These are phyloP conservation scores for Melanotaenia maccullochi DNA, from an alignment of 2,797 vertebrate genomes.

Conservation along the genomic window DNA sequence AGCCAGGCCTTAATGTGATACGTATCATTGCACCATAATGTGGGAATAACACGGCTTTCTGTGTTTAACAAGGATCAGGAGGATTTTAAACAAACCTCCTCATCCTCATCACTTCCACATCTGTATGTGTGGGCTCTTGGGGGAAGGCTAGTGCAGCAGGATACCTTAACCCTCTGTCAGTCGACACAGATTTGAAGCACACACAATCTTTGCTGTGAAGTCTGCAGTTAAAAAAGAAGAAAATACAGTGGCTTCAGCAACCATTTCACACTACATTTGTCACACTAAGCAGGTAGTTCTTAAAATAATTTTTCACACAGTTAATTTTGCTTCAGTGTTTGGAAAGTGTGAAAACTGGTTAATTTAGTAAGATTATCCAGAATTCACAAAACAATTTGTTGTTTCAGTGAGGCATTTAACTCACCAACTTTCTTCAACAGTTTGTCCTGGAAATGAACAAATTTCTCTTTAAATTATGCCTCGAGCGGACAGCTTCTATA, in stretches of 20 bases:
- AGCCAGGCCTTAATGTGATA: constrained; percentile 64
- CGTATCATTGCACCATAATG: constrained; percentile 67
- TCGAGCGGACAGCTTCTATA: background rate
- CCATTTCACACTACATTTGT: constrained; percentile 43
- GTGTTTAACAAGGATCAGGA: constrained; percentile 79
- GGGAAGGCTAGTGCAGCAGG: constrained; percentile 52
- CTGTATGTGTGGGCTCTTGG: constrained; percentile 54
- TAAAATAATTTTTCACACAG: constrained; percentile 31
- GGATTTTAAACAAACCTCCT: constrained; percentile 66
- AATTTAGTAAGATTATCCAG: background rate
- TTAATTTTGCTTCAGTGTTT: constrained; percentile 27
- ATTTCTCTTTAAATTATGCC: background rate
- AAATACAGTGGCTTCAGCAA: constrained; percentile 22
- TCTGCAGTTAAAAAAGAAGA: constrained; percentile 54
- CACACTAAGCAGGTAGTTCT: constrained; percentile 25
- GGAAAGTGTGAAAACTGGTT: constrained; percentile 3
- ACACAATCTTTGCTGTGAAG: constrained; percentile 53
- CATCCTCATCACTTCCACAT: constrained; percentile 52
- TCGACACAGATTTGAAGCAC: constrained; percentile 70
- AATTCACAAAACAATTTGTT: background rate
- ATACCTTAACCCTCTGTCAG: constrained; percentile 69
- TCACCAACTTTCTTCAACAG: background rate
- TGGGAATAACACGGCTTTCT: constrained; percentile 70
- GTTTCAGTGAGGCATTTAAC: background rate
- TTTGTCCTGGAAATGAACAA: background rate